These are phyloP conservation scores for Periophthalmus modestus DNA, from an alignment of 2,113 vertebrate species.

Conservation along the genomic window DNA sequence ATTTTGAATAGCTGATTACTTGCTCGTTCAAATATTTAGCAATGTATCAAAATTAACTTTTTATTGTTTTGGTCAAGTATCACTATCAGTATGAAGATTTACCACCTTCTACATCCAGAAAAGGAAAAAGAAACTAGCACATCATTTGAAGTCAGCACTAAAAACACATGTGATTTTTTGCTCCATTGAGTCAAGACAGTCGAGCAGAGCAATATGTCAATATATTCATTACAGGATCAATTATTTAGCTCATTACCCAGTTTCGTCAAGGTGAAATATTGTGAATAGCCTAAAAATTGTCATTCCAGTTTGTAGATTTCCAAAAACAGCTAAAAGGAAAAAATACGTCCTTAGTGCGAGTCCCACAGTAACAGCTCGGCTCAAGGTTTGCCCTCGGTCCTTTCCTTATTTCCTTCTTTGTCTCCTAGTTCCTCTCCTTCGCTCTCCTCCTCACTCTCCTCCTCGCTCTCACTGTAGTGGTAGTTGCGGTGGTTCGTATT, in stretches of 20 bases:
- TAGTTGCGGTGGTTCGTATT: slow-evolving; percentile 87
- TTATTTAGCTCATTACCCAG: too few species aligned
- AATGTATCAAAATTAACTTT: background rate
- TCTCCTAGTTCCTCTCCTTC: slow-evolving; percentile 19
- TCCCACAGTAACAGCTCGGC: background rate
- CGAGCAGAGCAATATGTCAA: background rate
- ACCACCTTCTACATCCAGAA: background rate
- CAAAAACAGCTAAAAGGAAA: background rate
- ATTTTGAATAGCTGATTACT: too few species aligned
- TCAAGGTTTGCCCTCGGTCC: slow-evolving; percentile 25
- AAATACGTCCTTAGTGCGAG: background rate
- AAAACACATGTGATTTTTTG: background rate
- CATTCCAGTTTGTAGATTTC: background rate
- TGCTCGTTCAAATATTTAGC: too few species aligned
- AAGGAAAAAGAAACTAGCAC: background rate
- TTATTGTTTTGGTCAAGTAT: background rate
- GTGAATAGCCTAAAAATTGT: background rate
- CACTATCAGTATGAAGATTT: background rate
- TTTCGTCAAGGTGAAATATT: background rate
- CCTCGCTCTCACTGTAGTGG: slow-evolving; percentile 84
- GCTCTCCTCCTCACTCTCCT: slow-evolving; percentile 65
- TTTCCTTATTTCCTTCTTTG: slow-evolving; percentile 51
- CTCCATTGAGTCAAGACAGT: background rate
- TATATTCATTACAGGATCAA: too few species aligned
- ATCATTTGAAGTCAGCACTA: too few species aligned